Base-by-base conservation (phyloP, 2,888 invertebrate genomes). In the Chloroclystis v-ata region DNA sequence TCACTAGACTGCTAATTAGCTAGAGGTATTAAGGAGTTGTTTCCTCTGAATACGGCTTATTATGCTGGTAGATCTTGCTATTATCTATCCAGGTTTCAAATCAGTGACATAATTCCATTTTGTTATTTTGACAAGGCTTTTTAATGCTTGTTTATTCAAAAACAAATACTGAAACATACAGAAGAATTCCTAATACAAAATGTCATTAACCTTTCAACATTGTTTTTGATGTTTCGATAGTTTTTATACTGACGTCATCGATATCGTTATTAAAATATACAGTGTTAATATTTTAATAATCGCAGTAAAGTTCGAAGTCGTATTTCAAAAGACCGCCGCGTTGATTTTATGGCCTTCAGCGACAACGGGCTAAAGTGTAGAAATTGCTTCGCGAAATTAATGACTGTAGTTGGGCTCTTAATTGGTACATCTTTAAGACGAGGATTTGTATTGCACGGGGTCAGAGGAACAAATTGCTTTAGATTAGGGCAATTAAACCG, bases 381-480 rank as follows among this genome's bases (percentile, higher is more conserved):
- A 56, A 54, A 59, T 56, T 56, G 47, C 54, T 51, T 41, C 20
- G 46, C 30, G 46, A 50, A 57, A 58, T 57, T 69, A 67, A 68
- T 61, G 65, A 49, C 53, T 49, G 37, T 57, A 56, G 53, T 54
- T 54, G 44, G 55, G 54, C 43, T 57, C 64, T 67, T 72, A 70
- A 75, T 73, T 70, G 66, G 69, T 74, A 72, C 65, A 68, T 66
- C 61, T 63, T 61, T 60, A 60, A 66, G 61, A 58, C 59, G 50
- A 49, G 61, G 60, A 67, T 63, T 63, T 64, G 55, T 55, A 41
- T 47, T 33, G 46, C 50, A 53, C 56, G 28, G 25, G 42, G 32
- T 49, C 30, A 42, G 28, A 28, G 28, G 28, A 2, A 10, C n/a
- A 29, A 29, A 29, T 35, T 11, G 28, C 11, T 26, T 42, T 35